Percentiles rank a stretch among this genome's conserved stretches.
phyloP scores from a whole-genome alignment of 2,888 invertebrate genomes.

The Orthonychiurus folsomi region DNA sequence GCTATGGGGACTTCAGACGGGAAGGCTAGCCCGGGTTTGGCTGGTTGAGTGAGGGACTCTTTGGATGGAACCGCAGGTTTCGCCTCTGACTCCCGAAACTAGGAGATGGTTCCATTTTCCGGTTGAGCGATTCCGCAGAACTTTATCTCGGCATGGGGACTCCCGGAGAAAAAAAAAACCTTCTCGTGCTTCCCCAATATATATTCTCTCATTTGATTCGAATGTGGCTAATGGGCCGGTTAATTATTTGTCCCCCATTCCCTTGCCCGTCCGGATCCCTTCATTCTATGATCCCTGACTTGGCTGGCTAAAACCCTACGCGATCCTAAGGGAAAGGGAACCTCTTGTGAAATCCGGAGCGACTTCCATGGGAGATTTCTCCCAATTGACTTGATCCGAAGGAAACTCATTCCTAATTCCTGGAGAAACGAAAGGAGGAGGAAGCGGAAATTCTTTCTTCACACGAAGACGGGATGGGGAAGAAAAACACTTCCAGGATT shows the following conservation, averaged over 20 bases:
- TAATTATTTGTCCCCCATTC: slow-evolving; percentile 5
- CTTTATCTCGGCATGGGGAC: slow-evolving; percentile 40
- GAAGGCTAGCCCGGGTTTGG: background rate
- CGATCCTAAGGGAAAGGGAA: too few relatives aligned
- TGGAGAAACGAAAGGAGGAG: slow-evolving; percentile 12
- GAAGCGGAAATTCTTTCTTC: background rate
- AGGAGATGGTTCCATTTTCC: slow-evolving; percentile 40
- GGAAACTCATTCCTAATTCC: slow-evolving; percentile 5
- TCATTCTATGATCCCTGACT: too few relatives aligned
- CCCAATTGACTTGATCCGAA: background rate
- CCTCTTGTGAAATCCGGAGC: background rate
- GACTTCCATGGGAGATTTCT: background rate
- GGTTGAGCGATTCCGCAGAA: slow-evolving; percentile 40
- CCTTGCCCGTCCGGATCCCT: too few relatives aligned
- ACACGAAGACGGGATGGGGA: background rate
- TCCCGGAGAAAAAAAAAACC: slow-evolving; percentile 36
- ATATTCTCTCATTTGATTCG: slow-evolving; percentile 40
- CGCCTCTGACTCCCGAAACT: background rate
- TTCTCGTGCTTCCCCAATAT: too few relatives aligned
- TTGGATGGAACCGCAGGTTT: slow-evolving; percentile 30
- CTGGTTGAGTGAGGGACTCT: background rate
- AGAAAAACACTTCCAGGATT: background rate
- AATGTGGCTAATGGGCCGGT: slow-evolving; percentile 40
- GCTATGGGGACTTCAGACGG: slow-evolving; percentile 16
- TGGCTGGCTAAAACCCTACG: too few relatives aligned